Percentiles rank a stretch among this genome's conserved stretches.
These are phyloP conservation scores for Brienomyrus longianalis DNA, from an alignment of 2,113 vertebrate genomes.

Conservation along the genomic window DNA sequence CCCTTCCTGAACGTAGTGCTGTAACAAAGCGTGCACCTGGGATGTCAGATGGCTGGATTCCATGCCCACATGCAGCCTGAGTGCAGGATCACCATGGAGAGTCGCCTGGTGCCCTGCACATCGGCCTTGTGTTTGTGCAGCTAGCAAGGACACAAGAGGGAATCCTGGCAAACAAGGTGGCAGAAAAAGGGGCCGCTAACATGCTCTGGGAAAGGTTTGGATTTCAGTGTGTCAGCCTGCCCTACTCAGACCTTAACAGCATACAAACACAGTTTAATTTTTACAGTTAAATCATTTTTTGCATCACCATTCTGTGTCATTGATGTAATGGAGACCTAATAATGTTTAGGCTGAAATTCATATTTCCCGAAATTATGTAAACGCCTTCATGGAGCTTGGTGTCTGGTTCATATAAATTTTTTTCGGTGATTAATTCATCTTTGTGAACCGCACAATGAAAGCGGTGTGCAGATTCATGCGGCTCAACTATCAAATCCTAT, in stretches of 20 bases:
- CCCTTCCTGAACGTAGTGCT: background rate
- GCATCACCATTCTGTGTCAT: background rate
- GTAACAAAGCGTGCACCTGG: background rate
- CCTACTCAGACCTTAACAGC: background rate
- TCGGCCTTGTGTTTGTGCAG: constrained; percentile 41
- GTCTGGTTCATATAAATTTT: background rate
- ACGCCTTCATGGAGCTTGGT: background rate
- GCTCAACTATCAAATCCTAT: background rate
- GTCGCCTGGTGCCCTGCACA: background rate
- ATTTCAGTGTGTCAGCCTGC: background rate
- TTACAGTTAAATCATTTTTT: background rate
- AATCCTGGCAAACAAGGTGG: constrained; percentile 49
- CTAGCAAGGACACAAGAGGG: constrained; percentile 44
- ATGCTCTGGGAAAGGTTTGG: background rate
- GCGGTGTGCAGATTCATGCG: background rate
- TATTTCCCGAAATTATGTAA: background rate
- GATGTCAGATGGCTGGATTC: background rate
- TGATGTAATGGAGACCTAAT: background rate
- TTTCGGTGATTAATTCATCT: background rate
- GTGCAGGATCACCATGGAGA: constrained; percentile 49
- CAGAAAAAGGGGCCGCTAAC: background rate
- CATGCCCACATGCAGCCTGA: constrained; percentile 28
- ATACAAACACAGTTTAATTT: background rate
- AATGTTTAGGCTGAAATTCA: background rate
- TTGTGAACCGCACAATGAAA: background rate